Conservation (phyloP, 2,888 invertebrate genomes). For the Aleiodes leptofemur region DNA sequence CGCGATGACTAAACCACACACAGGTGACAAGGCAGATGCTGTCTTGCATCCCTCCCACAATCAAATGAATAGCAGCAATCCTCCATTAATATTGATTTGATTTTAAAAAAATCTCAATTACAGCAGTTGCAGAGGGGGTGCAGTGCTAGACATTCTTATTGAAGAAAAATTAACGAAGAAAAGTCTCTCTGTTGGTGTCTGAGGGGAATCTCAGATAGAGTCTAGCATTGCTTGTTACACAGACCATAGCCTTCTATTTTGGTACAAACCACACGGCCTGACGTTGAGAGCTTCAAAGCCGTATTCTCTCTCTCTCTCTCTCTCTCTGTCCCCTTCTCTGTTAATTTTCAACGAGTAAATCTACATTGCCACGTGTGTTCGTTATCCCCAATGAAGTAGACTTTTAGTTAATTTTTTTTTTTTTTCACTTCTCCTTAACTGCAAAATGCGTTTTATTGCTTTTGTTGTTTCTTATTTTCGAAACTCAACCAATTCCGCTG, state of each 20-base stretch:
- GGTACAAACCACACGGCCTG: constrained; percentile 46
- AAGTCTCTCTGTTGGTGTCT: too few relatives aligned
- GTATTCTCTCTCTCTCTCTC: too few relatives aligned
- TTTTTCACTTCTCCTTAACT: constrained; percentile 19
- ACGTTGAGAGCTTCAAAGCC: not conserved
- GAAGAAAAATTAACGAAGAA: too few relatives aligned
- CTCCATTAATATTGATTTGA: not conserved
- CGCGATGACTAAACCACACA: constrained; percentile 3
- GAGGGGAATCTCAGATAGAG: not conserved
- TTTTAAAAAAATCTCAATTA: too few relatives aligned
- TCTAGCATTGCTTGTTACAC: constrained; percentile 48
- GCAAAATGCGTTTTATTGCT: constrained; percentile 30
- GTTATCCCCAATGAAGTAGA: constrained; percentile 43
- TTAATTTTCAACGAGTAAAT: constrained; percentile 28
- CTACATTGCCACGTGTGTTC: constrained; percentile 45
- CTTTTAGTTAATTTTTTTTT: constrained; percentile 28
- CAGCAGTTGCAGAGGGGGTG: too few relatives aligned
- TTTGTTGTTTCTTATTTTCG: constrained; percentile 44
- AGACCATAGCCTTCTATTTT: constrained; percentile 50
- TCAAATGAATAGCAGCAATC: not conserved
- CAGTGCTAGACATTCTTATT: too few relatives aligned
- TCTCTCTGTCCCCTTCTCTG: constrained; percentile 4
- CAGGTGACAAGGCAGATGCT: constrained; percentile 16
- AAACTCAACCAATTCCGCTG: constrained; percentile 25
- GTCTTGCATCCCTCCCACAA: not conserved